Conservation (phyloP, 2,888 invertebrate species). For the Caenorhabditis virilis region DNA sequence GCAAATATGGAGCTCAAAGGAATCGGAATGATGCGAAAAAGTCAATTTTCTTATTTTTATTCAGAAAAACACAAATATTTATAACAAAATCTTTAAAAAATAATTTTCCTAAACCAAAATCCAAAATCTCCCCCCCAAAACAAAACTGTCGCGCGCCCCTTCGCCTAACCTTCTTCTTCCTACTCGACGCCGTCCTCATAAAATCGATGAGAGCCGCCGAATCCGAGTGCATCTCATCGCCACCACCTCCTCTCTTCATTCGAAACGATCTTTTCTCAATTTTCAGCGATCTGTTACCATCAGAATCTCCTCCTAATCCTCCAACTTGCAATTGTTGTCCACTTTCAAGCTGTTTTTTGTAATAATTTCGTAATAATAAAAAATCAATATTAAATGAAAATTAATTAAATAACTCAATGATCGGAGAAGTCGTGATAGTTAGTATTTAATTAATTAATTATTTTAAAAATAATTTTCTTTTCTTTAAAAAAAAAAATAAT, state of each 20-base stretch:
- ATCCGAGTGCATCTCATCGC: conserved; percentile 53
- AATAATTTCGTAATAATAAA: background rate
- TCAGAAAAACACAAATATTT: no score
- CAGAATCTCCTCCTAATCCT: no score
- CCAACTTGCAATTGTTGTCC: conserved; percentile 1
- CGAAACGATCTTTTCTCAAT: conserved; percentile 64
- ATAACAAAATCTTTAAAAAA: no score
- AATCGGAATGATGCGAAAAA: no score
- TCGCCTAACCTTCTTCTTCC: conserved; percentile 47
- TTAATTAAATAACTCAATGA: background rate
- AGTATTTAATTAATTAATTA: background rate
- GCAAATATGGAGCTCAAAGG: no score
- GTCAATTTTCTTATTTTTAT: no score
- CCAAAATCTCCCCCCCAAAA: no score
- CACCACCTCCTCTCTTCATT: conserved; percentile 40
- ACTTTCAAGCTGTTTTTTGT: conserved; percentile 17
- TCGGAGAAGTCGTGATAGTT: conserved; percentile 2
- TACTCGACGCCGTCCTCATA: conserved; percentile 53
- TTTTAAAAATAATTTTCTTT: conserved; percentile 1
- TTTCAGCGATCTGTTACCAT: no score
- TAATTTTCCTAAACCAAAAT: no score
- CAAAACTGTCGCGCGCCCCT: background rate
- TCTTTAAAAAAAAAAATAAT: background rate
- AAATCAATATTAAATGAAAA: background rate
- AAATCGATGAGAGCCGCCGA: conserved; percentile 61